These are phyloP conservation scores for Gonatopus flavifemur DNA, from an alignment of 1,140 invertebrate genomes.

Conservation along the genomic window DNA sequence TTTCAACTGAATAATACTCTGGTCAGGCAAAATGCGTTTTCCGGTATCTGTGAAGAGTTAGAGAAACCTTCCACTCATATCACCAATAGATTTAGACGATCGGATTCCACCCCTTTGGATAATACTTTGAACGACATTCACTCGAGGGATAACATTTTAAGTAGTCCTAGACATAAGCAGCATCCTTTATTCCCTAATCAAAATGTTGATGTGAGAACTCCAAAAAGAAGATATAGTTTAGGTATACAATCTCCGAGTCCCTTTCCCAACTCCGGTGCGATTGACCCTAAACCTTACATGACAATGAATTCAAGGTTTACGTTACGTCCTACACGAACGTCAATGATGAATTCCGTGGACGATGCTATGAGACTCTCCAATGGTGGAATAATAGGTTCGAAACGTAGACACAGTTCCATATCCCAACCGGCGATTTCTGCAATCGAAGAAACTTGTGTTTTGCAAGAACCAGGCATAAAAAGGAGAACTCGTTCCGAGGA, in stretches of 20 bases:
- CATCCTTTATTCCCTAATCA: slow-evolving; percentile 14
- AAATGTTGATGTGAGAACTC: slow-evolving; percentile 3
- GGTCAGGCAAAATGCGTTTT: slow-evolving; percentile 31
- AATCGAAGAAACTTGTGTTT: slow-evolving; percentile 11
- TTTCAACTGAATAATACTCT: background rate
- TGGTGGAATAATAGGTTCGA: slow-evolving; percentile 13
- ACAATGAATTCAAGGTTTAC: slow-evolving; percentile 27
- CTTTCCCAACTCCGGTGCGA: background rate
- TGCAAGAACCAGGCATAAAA: slow-evolving; percentile 35
- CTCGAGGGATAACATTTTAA: slow-evolving; percentile 9
- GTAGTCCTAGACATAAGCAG: slow-evolving; percentile 14
- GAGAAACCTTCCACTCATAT: slow-evolving; percentile 6
- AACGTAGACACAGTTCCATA: slow-evolving; percentile 40
- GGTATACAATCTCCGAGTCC: slow-evolving; percentile 14
- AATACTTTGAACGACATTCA: slow-evolving; percentile 4
- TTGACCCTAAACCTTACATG: slow-evolving; percentile 24
- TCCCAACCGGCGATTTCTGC: slow-evolving; percentile 17
- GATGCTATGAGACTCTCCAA: slow-evolving; percentile 3
- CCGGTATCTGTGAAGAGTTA: slow-evolving; percentile 16
- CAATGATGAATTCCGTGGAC: background rate
- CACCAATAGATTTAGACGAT: slow-evolving; percentile 3
- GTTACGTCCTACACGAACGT: slow-evolving; percentile 12
- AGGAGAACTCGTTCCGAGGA: slow-evolving; percentile 50
- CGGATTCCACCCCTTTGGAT: background rate
- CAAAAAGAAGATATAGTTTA: slow-evolving; percentile 18